phyloP scores from a whole-genome alignment of 2,888 invertebrate species.

The Spilarctia lutea region DNA sequence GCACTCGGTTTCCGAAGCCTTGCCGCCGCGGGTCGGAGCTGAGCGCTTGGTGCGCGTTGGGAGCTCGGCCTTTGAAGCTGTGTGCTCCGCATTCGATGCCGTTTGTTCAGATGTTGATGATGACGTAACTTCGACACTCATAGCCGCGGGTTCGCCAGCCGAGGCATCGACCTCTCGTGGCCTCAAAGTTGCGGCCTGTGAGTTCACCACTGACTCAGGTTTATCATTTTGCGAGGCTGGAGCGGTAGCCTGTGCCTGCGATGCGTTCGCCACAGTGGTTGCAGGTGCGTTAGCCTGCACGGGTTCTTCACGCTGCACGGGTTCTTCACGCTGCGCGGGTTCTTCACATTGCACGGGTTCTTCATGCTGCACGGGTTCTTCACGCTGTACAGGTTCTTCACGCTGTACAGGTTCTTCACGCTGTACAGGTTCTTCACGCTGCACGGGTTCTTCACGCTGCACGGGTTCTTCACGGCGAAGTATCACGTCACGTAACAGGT shows the following conservation, averaged over 20 bases:
- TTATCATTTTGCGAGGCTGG: not conserved
- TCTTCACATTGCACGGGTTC: too few species aligned
- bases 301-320: slow-evolving; percentile 35
- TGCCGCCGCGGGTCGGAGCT: not conserved
- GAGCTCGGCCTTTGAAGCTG: too few species aligned
- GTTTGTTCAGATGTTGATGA: not conserved
- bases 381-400: too few species aligned
- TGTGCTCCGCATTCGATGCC: not conserved
- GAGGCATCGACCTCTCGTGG: not conserved
- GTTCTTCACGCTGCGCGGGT: too few species aligned
- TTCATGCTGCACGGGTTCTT: too few species aligned
- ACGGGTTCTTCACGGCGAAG: slow-evolving; percentile 28
- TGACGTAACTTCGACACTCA: too few species aligned
- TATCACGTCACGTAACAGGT: slow-evolving; percentile 24
- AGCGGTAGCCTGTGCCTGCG: not conserved
- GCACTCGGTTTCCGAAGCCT: not conserved
- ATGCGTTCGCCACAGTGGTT: not conserved
- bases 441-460: too few species aligned
- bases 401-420: too few species aligned
- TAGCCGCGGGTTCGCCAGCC: not conserved
- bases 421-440: too few species aligned
- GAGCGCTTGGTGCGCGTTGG: not conserved
- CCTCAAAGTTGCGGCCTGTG: slow-evolving; percentile 16
- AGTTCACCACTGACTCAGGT: not conserved
- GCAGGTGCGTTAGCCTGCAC: slow-evolving; percentile 16